Percentiles rank a stretch among this genome's conserved stretches.
Evolutionary conservation across 2,113 vertebrate genomes (phyloP).

Genomic region (Tonatia bakeri): DNA sequence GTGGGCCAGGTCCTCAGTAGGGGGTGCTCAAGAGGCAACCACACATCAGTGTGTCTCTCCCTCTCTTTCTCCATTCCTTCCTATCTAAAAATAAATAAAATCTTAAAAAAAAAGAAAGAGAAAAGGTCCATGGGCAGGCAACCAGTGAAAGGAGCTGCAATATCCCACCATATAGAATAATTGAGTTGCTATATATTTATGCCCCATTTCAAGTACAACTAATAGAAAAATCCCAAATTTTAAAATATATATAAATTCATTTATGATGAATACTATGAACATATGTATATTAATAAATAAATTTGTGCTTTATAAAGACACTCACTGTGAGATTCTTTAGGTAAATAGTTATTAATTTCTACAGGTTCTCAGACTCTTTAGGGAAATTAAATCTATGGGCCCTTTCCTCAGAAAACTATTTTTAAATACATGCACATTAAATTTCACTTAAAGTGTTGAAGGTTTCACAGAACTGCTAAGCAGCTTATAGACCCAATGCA

Average conservation of each 20-base stretch:
- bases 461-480: neutral
- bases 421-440: neutral
- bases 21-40: no score
- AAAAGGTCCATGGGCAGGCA: neutral
- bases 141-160: neutral
- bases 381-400: neutral
- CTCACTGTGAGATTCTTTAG: neutral
- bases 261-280: neutral
- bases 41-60: no score
- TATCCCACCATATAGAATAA: neutral
- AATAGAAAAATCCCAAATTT: neutral
- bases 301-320: neutral
- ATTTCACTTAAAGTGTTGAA: neutral
- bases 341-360: neutral
- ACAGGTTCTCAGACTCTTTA: neutral
- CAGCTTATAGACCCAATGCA: neutral
- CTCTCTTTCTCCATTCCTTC: no score
- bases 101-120: no score
- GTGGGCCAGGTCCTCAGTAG: no score
- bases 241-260: neutral
- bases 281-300: neutral
- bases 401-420: neutral
- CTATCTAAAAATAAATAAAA: no score
- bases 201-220: neutral
- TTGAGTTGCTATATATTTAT: fast-evolving